phyloP scores from a whole-genome alignment of 2,797 vertebrate species.

The Enteromius unitaeniatus region DNA sequence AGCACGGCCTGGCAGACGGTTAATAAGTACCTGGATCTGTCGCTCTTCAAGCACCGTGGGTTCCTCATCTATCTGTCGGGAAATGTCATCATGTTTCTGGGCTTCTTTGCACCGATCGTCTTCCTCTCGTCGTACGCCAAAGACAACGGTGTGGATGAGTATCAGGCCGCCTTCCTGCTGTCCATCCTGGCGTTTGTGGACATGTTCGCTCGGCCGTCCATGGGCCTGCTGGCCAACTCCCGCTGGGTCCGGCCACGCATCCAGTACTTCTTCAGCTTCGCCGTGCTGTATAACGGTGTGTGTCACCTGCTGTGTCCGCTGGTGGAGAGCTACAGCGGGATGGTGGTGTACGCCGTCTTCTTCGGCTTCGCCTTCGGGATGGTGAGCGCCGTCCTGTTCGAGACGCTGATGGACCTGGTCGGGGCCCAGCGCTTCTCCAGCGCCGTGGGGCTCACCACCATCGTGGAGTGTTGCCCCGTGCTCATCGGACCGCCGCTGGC shows the following conservation, averaged over 20 bases:
- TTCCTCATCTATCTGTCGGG: constrained; percentile 96
- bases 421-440: constrained; percentile 93
- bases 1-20: constrained; percentile 71
- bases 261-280: constrained; percentile 96
- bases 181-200: constrained; percentile 95
- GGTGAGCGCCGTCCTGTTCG: constrained; percentile 94
- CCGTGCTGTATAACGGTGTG: constrained; percentile 90
- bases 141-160: constrained; percentile 92
- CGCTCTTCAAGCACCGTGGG: constrained; percentile 93
- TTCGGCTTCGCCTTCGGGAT: constrained; percentile 97
- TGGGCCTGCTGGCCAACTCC: constrained; percentile 92
- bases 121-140: constrained; percentile 94
- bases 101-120: constrained; percentile 94
- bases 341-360: constrained; percentile 91
- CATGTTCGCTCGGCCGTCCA: constrained; percentile 93
- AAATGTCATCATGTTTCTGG: constrained; percentile 95
- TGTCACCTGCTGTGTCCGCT: constrained; percentile 92
- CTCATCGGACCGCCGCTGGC: constrained; percentile 93
- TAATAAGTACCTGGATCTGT: constrained; percentile 89
- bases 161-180: constrained; percentile 91
- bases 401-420: constrained; percentile 95
- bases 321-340: constrained; percentile 82
- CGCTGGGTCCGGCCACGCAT: constrained; percentile 88
- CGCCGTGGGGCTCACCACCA: constrained; percentile 92
- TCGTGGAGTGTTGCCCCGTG: constrained; percentile 94